Evolutionary conservation across 2,113 vertebrate genomes (phyloP).

Genomic region (Columba janthina): DNA sequence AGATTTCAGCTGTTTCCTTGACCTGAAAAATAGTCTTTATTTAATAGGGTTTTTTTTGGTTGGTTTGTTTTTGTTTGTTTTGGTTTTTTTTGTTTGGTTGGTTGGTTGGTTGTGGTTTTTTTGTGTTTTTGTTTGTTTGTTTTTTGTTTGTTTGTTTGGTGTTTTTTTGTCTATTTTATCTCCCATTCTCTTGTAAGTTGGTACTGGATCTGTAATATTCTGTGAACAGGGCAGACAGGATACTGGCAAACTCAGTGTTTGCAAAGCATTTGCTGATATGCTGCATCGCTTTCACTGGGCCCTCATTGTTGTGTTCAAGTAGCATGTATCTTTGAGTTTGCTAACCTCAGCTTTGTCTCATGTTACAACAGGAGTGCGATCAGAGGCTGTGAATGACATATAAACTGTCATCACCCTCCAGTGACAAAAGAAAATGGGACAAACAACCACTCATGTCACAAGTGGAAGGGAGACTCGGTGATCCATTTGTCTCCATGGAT

Average conservation of each 20-base stretch:
- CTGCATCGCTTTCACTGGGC: not conserved
- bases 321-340: not conserved
- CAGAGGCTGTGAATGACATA: not conserved
- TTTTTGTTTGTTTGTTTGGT: no score
- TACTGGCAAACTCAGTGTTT: not conserved
- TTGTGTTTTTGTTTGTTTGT: no score
- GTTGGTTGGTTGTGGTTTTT: no score
- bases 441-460: not conserved
- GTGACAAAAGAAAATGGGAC: not conserved
- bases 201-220: not conserved
- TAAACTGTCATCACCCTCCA: conserved; percentile 6
- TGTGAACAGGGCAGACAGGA: not conserved
- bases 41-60: not conserved
- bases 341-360: not conserved
- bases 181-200: not conserved
- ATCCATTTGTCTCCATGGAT: not conserved
- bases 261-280: not conserved
- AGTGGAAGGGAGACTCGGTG: not conserved
- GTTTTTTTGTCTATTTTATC: not conserved
- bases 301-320: not conserved
- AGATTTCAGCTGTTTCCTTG: not conserved
- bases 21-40: not conserved
- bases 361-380: not conserved
- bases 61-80: no score
- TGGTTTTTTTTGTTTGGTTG: not conserved